A percentile compares a stretch with the other conserved stretches of the same genome.
phyloP scores from a whole-genome alignment of 2,888 invertebrate genomes.

The Stenolophus ochropezus region DNA sequence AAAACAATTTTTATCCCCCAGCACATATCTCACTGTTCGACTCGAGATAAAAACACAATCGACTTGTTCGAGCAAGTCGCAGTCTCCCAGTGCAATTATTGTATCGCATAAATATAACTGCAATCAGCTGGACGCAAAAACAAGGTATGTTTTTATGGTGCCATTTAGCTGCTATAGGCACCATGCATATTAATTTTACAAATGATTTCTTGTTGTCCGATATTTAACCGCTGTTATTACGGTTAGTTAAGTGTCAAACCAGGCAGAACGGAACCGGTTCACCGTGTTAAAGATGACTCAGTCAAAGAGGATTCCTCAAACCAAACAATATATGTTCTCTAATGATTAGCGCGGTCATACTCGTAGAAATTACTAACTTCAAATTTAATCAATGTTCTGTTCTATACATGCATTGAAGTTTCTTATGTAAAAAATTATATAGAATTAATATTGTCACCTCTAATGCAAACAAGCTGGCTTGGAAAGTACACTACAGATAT shows the following conservation, averaged over 20 bases:
- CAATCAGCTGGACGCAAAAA: conserved; percentile 22
- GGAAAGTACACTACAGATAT: too few relatives aligned
- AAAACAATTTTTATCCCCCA: conserved; percentile 1
- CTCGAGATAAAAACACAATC: neutral
- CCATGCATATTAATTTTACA: conserved; percentile 55
- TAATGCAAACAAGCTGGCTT: too few relatives aligned
- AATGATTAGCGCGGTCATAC: too few relatives aligned
- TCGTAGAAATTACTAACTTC: too few relatives aligned
- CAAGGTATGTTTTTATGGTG: conserved; percentile 19
- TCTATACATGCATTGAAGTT: too few relatives aligned
- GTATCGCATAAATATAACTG: conserved; percentile 46
- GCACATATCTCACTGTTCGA: conserved; percentile 1
- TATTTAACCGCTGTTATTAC: conserved; percentile 49
- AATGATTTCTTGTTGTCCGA: conserved; percentile 49
- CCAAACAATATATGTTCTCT: neutral
- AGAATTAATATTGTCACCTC: too few relatives aligned
- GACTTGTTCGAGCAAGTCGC: neutral
- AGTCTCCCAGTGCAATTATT: conserved; percentile 21
- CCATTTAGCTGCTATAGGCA: conserved; percentile 48
- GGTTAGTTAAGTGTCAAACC: conserved; percentile 49
- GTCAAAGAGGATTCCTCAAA: neutral
- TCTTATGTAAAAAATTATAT: too few relatives aligned
- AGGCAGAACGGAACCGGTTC: conserved; percentile 53
- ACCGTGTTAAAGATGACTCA: neutral
- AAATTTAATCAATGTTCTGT: too few relatives aligned